Base-by-base conservation (phyloP, 2,888 invertebrate genomes). In the Sinopyrophorus schimmeli region DNA sequence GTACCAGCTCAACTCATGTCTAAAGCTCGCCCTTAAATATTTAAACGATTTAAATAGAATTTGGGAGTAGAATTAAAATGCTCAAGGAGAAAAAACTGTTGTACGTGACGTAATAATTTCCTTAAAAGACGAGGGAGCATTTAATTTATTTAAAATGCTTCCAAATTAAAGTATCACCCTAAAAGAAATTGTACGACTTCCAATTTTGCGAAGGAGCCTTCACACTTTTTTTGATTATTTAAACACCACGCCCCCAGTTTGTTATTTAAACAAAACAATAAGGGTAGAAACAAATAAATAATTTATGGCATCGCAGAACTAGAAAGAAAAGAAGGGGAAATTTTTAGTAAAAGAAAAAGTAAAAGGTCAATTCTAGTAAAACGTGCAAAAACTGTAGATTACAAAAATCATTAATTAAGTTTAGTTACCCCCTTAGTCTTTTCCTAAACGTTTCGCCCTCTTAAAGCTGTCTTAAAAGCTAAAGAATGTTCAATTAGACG, bases 401-500 rank as follows among this genome's bases (percentile, higher is more conserved):
- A 43, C 50, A 37, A 32, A 41, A 54, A 55, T 59, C 59, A 60
- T 60, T 60, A 60, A 60, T 60, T 60, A 59, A 60, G 55, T 46
- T 48, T 47, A 48, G 43, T 43, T 47, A 49, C 49, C 57, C 49
- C 43, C 48, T 53, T 34, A 35, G 44, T 46, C 46, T 49, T 48
- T 49, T 32, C 37, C 46, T 49, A 49, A 34, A 41, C 37, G 46
- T 32, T 50, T 42, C 32, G 28, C 49, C 49, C 53, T 53, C 49
- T 43, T 53, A 49, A 48, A 49, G 28, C 49, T 53, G 53, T 53
- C 53, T 53, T 53, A 53, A 42, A 53, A 53, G 49, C 47, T 54
- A 59, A 60, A 59, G 60, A 60, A 60, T 60, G 60, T 60, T 59
- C 60, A 60, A 60, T 60, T 60, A 60, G 58, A 53, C 57, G 53